Conservation (phyloP, 2,797 vertebrate species). For the Eulemur coronatus region DNA sequence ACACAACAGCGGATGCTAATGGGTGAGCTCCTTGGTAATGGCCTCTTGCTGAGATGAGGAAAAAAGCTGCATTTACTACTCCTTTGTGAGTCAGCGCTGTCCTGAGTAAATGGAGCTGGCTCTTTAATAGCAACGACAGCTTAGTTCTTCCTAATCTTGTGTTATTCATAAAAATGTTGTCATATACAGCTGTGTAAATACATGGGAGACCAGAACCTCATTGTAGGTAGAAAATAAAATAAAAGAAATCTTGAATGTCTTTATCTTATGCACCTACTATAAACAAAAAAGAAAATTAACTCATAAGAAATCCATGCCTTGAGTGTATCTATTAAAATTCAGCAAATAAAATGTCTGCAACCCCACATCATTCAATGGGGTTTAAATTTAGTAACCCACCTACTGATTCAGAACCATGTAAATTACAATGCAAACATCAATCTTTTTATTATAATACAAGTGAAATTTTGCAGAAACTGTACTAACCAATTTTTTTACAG, state of each 20-base stretch:
- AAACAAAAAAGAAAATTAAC: neutral
- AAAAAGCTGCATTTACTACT: neutral
- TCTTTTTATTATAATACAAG: neutral
- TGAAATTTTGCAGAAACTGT: neutral
- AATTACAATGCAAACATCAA: neutral
- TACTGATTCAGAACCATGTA: neutral
- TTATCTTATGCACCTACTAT: neutral
- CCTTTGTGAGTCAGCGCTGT: constrained; percentile 17
- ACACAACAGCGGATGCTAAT: neutral
- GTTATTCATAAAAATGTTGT: constrained; percentile 48
- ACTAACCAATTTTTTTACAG: neutral
- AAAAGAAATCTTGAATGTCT: neutral
- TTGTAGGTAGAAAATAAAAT: neutral
- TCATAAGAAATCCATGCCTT: neutral
- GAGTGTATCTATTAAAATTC: neutral
- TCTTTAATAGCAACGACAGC: constrained; percentile 15
- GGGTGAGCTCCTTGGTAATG: neutral
- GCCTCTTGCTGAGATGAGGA: constrained; percentile 57
- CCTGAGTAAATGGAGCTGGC: neutral
- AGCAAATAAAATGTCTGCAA: neutral
- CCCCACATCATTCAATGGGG: neutral
- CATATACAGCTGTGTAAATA: neutral
- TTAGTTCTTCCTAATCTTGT: constrained; percentile 12
- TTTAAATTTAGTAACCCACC: neutral
- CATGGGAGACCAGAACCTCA: neutral